Percentiles rank a stretch among this genome's conserved stretches.
These are phyloP conservation scores for Liopterus haemorrhoidalis DNA, from an alignment of 2,888 invertebrate genomes.

Conservation along the genomic window DNA sequence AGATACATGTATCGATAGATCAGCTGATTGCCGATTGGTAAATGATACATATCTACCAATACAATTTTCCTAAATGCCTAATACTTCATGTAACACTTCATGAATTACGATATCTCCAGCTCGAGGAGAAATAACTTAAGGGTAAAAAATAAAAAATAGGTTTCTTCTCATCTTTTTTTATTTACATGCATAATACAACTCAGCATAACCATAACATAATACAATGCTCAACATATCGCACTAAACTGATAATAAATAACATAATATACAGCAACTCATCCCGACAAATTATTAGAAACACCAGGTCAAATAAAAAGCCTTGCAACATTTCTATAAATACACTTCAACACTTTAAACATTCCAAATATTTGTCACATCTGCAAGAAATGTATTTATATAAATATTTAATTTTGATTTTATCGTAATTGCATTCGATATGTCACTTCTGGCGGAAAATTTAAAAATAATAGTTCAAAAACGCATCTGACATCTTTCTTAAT, in stretches of 20 bases:
- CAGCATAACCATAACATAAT: conserved; percentile 18
- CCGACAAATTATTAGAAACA: too few species aligned
- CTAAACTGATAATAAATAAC: conserved; percentile 15
- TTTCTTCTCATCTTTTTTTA: conserved; percentile 16
- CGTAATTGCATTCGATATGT: conserved; percentile 12
- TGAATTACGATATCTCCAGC: background rate
- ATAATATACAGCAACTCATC: conserved; percentile 16
- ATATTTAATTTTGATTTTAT: too few species aligned
- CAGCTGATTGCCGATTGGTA: too few species aligned
- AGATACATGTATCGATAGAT: too few species aligned
- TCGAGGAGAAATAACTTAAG: background rate
- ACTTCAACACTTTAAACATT: background rate
- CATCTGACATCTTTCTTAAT: conserved; percentile 4
- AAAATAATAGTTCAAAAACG: background rate
- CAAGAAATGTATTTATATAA: too few species aligned
- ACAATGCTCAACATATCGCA: conserved; percentile 16
- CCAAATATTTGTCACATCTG: background rate
- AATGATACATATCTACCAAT: too few species aligned
- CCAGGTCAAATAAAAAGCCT: too few species aligned
- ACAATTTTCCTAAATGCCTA: background rate
- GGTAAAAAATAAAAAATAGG: background rate
- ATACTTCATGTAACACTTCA: background rate
- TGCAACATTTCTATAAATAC: too few species aligned
- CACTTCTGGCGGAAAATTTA: conserved; percentile 21
- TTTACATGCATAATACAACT: conserved; percentile 21